Evolutionary conservation across 2,888 invertebrate species (phyloP), one percentile per base, ranked within the genome.

Genomic region (Lapara coniferarum): DNA sequence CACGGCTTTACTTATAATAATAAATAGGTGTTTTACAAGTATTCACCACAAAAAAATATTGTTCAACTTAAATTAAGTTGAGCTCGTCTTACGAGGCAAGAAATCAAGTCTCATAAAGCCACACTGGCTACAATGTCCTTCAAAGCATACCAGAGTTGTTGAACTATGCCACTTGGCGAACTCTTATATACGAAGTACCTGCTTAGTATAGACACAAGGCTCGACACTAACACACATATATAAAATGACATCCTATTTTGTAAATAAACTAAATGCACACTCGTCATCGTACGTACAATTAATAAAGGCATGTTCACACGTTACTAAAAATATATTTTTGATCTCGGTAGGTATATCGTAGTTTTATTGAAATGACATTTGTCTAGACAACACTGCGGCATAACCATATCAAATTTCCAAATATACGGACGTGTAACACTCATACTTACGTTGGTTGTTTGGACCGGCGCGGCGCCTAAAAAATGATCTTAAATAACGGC

Each of bases 261-360:
- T 19, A 19, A 59, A 14, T 19, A n/a, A 59, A 44, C 59, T 44
- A 59, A 14, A 44, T 14, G 19, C 49, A 57, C 13, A 3, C 44
- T 5, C 0, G 44, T 69, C 30, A 52, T 10, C 37, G 44, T 19
- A 44, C 51, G 44, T 49, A 25, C n/a, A 44, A 19, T 16, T 80
- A 83, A 85, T 83, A 79, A 69, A 73, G 70, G 70, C 75, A 76
- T 74, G 81, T 85, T 87, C 83, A 83, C 84, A 86, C 81, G 86
- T 81, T 75, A 74, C 82, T 86, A 84, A 82, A 82, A 83, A 85
- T 86, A 67, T 69, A 25, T 66, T 46, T 74, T 68, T 72, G 74
- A 75, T 78, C 73, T 70, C 58, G 74, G 71, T 79, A 74, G 71
- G 73, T 79, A 25, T 25, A 77, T 70, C 49, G 69, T 16, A 1